A percentile compares a stretch with the other conserved stretches of the same genome.
Conservation (phyloP, 2,113 vertebrate genomes). For the Phrynocephalus versicolor region DNA sequence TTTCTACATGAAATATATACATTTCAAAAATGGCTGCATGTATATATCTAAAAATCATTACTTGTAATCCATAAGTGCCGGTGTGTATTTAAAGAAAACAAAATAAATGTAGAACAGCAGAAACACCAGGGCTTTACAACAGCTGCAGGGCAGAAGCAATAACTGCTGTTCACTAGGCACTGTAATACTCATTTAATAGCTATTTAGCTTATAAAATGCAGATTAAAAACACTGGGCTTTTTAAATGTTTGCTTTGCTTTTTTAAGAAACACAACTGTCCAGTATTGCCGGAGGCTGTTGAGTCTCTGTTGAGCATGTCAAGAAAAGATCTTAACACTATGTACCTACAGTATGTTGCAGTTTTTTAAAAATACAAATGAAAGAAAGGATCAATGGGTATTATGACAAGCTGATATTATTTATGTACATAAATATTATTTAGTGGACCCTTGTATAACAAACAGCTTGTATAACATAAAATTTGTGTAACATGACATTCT, state of each 20-base stretch:
- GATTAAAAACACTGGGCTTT: constrained; percentile 24
- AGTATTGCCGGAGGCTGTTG: neutral
- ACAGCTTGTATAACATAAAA: too few species aligned
- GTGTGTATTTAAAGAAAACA: constrained; percentile 21
- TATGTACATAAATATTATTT: too few species aligned
- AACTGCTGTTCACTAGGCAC: constrained; percentile 33
- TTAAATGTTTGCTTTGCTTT: neutral
- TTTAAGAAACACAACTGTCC: neutral
- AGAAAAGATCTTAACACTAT: neutral
- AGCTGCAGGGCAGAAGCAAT: constrained; percentile 27
- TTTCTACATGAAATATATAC: constrained; percentile 29
- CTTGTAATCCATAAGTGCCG: constrained; percentile 17
- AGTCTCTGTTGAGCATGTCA: neutral
- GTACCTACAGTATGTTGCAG: too few species aligned
- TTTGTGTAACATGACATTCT: too few species aligned
- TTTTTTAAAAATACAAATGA: neutral
- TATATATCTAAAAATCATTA: neutral
- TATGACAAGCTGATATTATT: neutral
- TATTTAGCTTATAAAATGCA: constrained; percentile 9
- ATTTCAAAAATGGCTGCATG: constrained; percentile 15
- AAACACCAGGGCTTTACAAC: constrained; percentile 17
- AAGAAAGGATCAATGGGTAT: neutral
- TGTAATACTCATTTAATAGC: constrained; percentile 3
- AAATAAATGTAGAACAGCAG: constrained; percentile 24
- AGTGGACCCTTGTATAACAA: too few species aligned